Percentiles rank a stretch among this genome's conserved stretches.
These are phyloP conservation scores for Prolemur simus DNA, from an alignment of 2,113 vertebrate species.

Conservation along the genomic window DNA sequence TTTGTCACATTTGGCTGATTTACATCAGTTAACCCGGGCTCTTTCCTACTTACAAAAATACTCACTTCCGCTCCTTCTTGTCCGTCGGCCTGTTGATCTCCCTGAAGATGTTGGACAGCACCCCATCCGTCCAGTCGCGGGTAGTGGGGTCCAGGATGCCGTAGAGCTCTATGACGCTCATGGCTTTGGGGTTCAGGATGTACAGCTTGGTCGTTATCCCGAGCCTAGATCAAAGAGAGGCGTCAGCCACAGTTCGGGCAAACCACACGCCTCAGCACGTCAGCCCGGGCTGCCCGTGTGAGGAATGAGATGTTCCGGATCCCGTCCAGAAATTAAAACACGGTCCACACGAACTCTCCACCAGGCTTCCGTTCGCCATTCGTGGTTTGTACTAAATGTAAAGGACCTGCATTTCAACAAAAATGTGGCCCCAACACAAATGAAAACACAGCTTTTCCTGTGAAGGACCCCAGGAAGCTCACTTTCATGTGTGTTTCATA, in stretches of 20 bases:
- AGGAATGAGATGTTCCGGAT: rapidly evolving
- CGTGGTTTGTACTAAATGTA: neutral
- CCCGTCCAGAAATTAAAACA: neutral
- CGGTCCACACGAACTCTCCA: neutral
- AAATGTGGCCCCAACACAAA: neutral
- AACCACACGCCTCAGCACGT: rapidly evolving
- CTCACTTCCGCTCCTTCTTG: constrained; percentile 93
- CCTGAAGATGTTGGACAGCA: constrained; percentile 97
- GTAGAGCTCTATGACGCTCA: constrained; percentile 96
- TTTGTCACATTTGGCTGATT: no score
- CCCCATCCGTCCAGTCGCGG: constrained; percentile 97
- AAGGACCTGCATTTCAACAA: neutral
- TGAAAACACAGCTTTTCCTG: rapidly evolving
- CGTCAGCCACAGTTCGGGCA: neutral
- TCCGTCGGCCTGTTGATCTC: constrained; percentile 96
- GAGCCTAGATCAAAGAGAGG: constrained; percentile 82
- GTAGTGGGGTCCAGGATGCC: constrained; percentile 94
- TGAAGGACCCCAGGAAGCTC: neutral
- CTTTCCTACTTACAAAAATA: neutral
- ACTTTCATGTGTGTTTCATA: neutral
- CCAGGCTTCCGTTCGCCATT: rapidly evolving
- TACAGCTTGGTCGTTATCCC: constrained; percentile 92
- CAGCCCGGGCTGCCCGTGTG: rapidly evolving
- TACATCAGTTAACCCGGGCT: rapidly evolving
- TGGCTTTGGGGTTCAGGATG: constrained; percentile 95